phyloP scores from a whole-genome alignment of 2,888 invertebrate species.

The Ptilodon capucinus region DNA sequence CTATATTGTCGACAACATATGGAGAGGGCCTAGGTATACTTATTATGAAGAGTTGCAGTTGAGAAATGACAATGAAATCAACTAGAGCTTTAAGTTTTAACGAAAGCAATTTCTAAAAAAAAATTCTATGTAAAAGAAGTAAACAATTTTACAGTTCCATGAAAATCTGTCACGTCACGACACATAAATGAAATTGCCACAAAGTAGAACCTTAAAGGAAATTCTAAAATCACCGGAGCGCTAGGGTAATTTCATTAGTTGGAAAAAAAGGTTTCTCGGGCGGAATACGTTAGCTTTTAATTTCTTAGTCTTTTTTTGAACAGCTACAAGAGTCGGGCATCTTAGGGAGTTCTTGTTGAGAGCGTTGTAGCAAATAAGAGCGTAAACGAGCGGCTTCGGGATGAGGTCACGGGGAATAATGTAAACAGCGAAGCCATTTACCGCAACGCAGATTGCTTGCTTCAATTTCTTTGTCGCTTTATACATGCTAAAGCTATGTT shows the following conservation, averaged over 20 bases:
- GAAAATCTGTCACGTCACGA: neutral
- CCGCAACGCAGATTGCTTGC: conserved; percentile 23
- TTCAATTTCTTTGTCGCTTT: conserved; percentile 26
- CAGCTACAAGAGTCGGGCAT: neutral
- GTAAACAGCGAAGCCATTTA: conserved; percentile 32
- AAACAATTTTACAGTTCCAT: too few species aligned
- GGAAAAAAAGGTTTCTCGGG: conserved; percentile 11
- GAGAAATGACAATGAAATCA: neutral
- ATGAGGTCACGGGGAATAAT: conserved; percentile 22
- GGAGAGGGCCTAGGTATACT: neutral
- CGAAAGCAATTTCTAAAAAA: neutral
- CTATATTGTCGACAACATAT: neutral
- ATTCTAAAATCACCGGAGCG: neutral
- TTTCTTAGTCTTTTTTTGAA: conserved; percentile 5
- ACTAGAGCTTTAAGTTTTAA: neutral
- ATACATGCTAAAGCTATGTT: conserved; percentile 26
- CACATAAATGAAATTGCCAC: conserved; percentile 1
- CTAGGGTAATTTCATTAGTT: conserved; percentile 6
- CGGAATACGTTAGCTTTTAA: conserved; percentile 6
- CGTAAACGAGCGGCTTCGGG: conserved; percentile 9
- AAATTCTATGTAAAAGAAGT: too few species aligned
- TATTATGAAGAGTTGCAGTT: neutral
- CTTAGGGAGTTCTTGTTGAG: neutral
- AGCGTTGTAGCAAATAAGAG: conserved; percentile 8
- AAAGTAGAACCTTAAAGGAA: conserved; percentile 1